These are phyloP conservation scores for Serilophus lunatus DNA, from an alignment of 2,113 vertebrate species.

Conservation along the genomic window DNA sequence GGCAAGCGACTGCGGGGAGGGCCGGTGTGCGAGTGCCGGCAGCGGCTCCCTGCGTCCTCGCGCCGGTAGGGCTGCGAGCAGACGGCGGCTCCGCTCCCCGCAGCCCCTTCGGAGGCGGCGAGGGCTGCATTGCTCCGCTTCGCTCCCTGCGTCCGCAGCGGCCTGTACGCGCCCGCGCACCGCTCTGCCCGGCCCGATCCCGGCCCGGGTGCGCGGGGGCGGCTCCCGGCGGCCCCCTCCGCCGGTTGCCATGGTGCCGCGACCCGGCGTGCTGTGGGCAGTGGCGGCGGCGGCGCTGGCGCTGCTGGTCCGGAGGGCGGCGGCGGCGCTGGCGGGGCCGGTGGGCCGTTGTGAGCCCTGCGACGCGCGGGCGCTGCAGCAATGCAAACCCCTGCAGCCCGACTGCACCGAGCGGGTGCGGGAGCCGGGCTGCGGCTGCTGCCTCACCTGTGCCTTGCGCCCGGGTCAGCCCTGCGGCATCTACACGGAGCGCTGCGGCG, in stretches of 20 bases:
- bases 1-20: background rate
- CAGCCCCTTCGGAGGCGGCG: background rate
- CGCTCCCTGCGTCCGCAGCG: background rate
- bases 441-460: conserved; percentile 85
- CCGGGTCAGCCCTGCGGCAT: conserved; percentile 84
- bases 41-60: background rate
- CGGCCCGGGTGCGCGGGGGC: background rate
- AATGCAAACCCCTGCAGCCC: conserved; percentile 80
- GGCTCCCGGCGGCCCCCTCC: background rate
- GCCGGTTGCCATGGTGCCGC: conserved; percentile 77
- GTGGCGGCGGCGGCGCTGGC: conserved; percentile 76
- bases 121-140: too few relatives aligned
- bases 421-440: conserved; percentile 93
- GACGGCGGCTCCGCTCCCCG: background rate
- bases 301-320: conserved; percentile 77
- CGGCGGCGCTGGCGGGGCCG: conserved; percentile 75
- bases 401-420: conserved; percentile 83
- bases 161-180: background rate
- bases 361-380: conserved; percentile 77
- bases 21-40: background rate
- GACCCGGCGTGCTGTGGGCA: conserved; percentile 73
- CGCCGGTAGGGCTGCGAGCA: background rate
- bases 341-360: conserved; percentile 89
- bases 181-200: background rate
- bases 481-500: conserved; percentile 88